phyloP scores from a whole-genome alignment of 2,888 invertebrate species.

The Drosophila kambysellisi region DNA sequence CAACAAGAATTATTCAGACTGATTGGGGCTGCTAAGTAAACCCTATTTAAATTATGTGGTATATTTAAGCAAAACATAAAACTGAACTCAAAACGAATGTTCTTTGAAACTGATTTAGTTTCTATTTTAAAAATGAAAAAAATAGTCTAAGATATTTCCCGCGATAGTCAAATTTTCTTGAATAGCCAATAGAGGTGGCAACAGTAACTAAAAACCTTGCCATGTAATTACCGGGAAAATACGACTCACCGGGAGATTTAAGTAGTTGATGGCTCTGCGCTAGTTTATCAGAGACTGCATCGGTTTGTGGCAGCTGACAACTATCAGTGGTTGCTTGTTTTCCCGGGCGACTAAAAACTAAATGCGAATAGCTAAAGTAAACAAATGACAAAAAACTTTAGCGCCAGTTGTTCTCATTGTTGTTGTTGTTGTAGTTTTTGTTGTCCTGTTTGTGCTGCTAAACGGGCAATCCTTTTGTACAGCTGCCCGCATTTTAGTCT shows the following conservation, averaged over 20 bases:
- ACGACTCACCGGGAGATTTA: constrained; percentile 36
- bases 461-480: constrained; percentile 68
- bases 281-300: constrained; percentile 49
- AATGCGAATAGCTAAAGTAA: constrained; percentile 65
- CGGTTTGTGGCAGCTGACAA: constrained; percentile 70
- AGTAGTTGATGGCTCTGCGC: constrained; percentile 34
- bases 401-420: constrained; percentile 8
- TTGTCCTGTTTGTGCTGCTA: constrained; percentile 57
- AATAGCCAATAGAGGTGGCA: neutral
- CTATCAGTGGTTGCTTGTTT: constrained; percentile 57
- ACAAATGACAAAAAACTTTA: constrained; percentile 64
- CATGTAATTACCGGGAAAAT: constrained; percentile 41
- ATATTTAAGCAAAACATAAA: too few relatives aligned
- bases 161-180: neutral
- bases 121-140: too few relatives aligned
- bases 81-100: too few relatives aligned
- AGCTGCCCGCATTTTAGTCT: constrained; percentile 61
- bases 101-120: too few relatives aligned
- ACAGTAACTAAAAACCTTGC: constrained; percentile 30
- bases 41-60: neutral
- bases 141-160: neutral
- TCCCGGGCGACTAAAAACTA: constrained; percentile 50
- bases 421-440: constrained; percentile 32
- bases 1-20: neutral
- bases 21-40: neutral